phyloP scores from a whole-genome alignment of 2,797 vertebrate species.

The Potorous gilbertii region DNA sequence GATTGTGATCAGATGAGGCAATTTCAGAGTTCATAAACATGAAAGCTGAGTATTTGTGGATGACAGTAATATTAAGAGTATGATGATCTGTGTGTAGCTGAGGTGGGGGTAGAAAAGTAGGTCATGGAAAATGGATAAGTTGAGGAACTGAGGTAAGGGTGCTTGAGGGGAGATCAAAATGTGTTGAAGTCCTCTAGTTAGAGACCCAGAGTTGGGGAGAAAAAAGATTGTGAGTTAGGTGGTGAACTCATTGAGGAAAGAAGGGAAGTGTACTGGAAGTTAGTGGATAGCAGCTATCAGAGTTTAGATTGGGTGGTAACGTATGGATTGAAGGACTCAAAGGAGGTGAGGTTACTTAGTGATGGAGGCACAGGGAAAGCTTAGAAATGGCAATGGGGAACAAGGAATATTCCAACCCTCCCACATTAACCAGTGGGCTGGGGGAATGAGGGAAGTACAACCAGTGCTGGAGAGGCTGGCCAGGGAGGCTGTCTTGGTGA shows the following conservation, averaged over 20 bases:
- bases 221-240: background rate
- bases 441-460: background rate
- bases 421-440: background rate
- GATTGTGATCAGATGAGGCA: background rate
- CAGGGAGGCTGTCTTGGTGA: background rate
- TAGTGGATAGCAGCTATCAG: background rate
- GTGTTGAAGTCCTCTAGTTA: background rate
- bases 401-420: background rate
- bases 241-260: background rate
- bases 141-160: background rate
- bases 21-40: background rate
- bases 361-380: background rate
- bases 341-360: background rate
- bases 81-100: background rate
- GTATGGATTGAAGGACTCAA: background rate
- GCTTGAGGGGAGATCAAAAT: background rate
- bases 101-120: background rate
- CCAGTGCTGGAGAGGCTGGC: background rate
- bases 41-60: background rate
- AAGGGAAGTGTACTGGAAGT: background rate
- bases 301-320: background rate
- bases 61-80: background rate
- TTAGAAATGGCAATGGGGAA: background rate
- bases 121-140: background rate
- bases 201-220: background rate